Base-by-base conservation (phyloP, 2,113 vertebrate genomes). In the Papio anubis region DNA sequence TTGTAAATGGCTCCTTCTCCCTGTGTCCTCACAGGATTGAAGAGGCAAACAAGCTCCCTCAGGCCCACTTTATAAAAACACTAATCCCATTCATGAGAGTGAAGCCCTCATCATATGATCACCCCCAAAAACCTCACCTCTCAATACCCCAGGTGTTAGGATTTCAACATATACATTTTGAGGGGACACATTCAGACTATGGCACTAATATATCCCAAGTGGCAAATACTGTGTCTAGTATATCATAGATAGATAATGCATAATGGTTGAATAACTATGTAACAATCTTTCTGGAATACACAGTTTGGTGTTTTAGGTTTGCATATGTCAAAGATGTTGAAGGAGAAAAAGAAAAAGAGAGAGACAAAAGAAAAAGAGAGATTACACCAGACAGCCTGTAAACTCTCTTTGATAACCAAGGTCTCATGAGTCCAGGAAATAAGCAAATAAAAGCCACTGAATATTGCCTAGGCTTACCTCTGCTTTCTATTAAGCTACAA, bases 401-500 rank as follows among this genome's bases (percentile, higher is more conserved):
- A 84, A 82, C 45, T 82, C 21, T 16, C 55, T 87, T 79, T 90
- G 8, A 72, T 64, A 93, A 57, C 4, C 1, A 90, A 90, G 38
- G 75, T 85, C 13, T 86, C 25, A 43, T 87, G 35, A 92, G 35
- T 70, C 32, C 48, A 76, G 30, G 82, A 92, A 84, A 91, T n/a
- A 96, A 79, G 72, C 8, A 16, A 83, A 10, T 87, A 48, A 43
- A 96, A 85, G 21, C 11, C n/a, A 87, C 5, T 88, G 13, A 94
- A 78, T 66, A 82, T 66, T 92, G 23, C 8, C 5, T 52, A 75
- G 14, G 18, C 13, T 90, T 92, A 64, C 27, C 13, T 5, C 6
- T 87, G 55, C 32, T 93, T 17, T 96, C 59, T 57, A n/a, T 57
- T 96, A 92, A 97, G 96, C 35, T 93, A 75, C 84, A 90, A 82